Evolutionary conservation across 1,140 invertebrate species (phyloP).

Genomic region (Bombus cullumanus): DNA sequence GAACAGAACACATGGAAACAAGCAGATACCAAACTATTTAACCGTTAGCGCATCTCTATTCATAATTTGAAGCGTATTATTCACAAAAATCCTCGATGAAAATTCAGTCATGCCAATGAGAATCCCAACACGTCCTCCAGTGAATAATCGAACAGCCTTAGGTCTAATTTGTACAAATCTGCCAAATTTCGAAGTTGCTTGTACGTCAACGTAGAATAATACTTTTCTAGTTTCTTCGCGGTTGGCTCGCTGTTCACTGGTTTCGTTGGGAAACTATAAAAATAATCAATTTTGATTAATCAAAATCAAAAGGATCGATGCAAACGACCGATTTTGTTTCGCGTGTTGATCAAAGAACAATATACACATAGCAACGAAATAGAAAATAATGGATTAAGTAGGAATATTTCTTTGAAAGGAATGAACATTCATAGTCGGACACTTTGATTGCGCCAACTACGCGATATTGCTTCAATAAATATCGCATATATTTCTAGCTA

Average conservation of each 20-base stretch:
- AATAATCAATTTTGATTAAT: slow-evolving; percentile 68
- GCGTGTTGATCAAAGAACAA: too few relatives aligned
- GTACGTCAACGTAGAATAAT: slow-evolving; percentile 89
- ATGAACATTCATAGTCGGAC: too few relatives aligned
- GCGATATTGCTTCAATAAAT: not conserved
- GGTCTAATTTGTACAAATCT: slow-evolving; percentile 90
- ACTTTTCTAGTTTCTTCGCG: slow-evolving; percentile 86
- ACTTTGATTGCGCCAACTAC: too few relatives aligned
- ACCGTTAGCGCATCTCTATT: not conserved
- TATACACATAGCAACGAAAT: not conserved
- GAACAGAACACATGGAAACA: not conserved
- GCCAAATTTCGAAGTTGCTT: slow-evolving; percentile 88
- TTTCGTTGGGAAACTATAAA: slow-evolving; percentile 85
- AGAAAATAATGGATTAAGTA: not conserved
- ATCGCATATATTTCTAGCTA: not conserved
- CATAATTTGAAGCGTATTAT: slow-evolving; percentile 17
- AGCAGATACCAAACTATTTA: slow-evolving; percentile 16
- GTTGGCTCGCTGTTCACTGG: slow-evolving; percentile 86
- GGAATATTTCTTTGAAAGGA: not conserved
- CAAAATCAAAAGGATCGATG: not conserved
- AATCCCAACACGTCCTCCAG: slow-evolving; percentile 89
- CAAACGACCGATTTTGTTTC: not conserved
- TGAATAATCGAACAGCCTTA: slow-evolving; percentile 91
- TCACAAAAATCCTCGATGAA: not conserved
- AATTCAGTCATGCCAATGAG: slow-evolving; percentile 73